A percentile compares a stretch with the other conserved stretches of the same genome.
Evolutionary conservation across 2,113 vertebrate genomes (phyloP).

Genomic region (Perca fluviatilis): DNA sequence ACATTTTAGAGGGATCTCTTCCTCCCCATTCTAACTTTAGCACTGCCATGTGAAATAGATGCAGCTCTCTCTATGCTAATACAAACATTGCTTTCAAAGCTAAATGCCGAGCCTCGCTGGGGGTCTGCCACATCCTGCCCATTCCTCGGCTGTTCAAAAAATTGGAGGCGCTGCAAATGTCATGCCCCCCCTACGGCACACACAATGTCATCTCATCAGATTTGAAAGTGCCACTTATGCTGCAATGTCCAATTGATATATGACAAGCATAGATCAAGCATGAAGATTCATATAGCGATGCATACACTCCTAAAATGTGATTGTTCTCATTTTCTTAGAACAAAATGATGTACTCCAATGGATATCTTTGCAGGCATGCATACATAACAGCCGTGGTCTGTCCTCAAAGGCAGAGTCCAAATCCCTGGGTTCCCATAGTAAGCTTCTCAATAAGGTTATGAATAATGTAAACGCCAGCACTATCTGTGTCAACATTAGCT

Average conservation of each 20-base stretch:
- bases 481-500: too few relatives aligned
- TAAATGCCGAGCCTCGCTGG: conserved; percentile 35
- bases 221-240: conserved; percentile 30
- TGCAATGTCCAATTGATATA: conserved; percentile 10
- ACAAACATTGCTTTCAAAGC: conserved; percentile 59
- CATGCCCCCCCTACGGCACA: conserved; percentile 34
- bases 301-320: not conserved
- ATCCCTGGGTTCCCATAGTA: too few relatives aligned
- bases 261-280: too few relatives aligned
- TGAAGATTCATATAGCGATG: not conserved
- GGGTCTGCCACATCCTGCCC: conserved; percentile 54
- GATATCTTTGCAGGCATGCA: conserved; percentile 4
- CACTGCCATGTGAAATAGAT: not conserved
- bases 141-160: conserved; percentile 67
- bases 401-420: not conserved
- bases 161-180: conserved; percentile 60
- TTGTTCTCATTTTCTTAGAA: not conserved
- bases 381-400: not conserved
- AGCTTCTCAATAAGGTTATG: too few relatives aligned
- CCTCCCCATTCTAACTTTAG: not conserved
- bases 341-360: not conserved
- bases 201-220: conserved; percentile 27
- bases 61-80: conserved; percentile 48
- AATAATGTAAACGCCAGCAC: too few relatives aligned
- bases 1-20: not conserved